Conservation (phyloP, 2,113 vertebrate genomes). For the Atractosteus spatula region DNA sequence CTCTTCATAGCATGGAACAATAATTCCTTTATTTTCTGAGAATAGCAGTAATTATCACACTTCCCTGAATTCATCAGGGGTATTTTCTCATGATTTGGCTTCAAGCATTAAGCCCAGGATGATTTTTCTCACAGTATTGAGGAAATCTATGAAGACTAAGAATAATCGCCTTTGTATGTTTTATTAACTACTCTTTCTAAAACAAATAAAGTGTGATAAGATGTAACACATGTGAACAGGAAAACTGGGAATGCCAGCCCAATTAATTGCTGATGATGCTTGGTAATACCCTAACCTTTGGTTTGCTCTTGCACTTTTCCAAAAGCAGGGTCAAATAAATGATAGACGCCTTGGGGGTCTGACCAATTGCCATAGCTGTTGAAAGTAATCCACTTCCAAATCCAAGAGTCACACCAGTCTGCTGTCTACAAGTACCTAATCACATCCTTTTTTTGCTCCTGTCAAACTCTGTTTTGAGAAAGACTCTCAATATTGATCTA, state of each 20-base stretch:
- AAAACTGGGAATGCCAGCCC: not conserved
- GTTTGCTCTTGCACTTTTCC: not conserved
- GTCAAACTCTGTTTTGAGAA: constrained; percentile 17
- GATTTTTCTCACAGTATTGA: constrained; percentile 29
- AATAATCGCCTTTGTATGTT: constrained; percentile 7
- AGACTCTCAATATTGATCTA: constrained; percentile 34
- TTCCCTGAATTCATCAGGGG: constrained; percentile 71
- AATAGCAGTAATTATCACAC: constrained; percentile 78
- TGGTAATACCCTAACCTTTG: not conserved
- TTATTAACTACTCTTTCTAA: not conserved
- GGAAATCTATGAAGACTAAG: constrained; percentile 33
- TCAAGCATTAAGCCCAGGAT: constrained; percentile 20
- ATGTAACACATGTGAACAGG: constrained; percentile 15
- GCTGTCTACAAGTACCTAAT: constrained; percentile 28
- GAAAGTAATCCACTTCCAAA: constrained; percentile 24
- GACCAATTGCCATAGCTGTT: constrained; percentile 26
- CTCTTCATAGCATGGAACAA: constrained; percentile 59
- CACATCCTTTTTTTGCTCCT: not conserved
- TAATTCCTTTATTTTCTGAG: constrained; percentile 60
- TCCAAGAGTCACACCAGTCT: constrained; percentile 16
- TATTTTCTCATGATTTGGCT: constrained; percentile 45
- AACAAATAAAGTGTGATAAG: constrained; percentile 10
- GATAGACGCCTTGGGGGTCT: not conserved
- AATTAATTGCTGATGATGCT: too few relatives aligned
- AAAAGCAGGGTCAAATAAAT: not conserved